phyloP scores from a whole-genome alignment of 2,113 vertebrate species.

The Oncorhynchus nerka region DNA sequence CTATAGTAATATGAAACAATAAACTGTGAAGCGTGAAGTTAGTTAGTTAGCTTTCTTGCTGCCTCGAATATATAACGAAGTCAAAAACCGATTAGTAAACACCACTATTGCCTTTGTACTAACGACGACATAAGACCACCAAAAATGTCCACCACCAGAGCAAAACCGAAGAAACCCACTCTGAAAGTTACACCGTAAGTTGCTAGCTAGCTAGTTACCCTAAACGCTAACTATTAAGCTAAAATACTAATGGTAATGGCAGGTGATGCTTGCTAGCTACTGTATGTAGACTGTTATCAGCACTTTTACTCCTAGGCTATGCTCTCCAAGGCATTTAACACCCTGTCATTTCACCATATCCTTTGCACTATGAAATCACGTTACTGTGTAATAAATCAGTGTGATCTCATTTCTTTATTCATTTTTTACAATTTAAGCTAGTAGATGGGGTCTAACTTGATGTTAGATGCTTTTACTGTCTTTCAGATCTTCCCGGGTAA shows the following conservation, averaged over 20 bases:
- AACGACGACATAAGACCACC: background rate
- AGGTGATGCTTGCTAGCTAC: background rate
- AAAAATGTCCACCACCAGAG: conserved; percentile 33
- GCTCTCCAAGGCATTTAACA: too few relatives aligned
- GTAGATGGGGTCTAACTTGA: background rate
- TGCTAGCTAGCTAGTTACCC: background rate
- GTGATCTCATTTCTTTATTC: background rate
- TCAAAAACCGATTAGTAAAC: too few relatives aligned
- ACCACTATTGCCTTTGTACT: background rate
- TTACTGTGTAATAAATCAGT: too few relatives aligned
- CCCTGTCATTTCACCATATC: too few relatives aligned
- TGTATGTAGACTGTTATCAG: background rate
- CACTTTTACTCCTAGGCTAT: background rate
- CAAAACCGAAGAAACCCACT: conserved; percentile 31
- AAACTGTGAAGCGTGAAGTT: background rate
- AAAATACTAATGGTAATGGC: background rate
- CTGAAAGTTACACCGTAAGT: conserved; percentile 53
- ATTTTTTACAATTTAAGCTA: background rate
- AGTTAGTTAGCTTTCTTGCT: too few relatives aligned
- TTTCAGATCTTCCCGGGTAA: conserved; percentile 31
- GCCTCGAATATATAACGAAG: too few relatives aligned
- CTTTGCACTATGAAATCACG: too few relatives aligned
- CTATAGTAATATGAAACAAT: conserved; percentile 41
- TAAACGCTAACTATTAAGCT: background rate
- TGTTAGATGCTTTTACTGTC: background rate